These are phyloP conservation scores for Catocala nupta DNA, from an alignment of 2,888 invertebrate genomes.

Conservation along the genomic window DNA sequence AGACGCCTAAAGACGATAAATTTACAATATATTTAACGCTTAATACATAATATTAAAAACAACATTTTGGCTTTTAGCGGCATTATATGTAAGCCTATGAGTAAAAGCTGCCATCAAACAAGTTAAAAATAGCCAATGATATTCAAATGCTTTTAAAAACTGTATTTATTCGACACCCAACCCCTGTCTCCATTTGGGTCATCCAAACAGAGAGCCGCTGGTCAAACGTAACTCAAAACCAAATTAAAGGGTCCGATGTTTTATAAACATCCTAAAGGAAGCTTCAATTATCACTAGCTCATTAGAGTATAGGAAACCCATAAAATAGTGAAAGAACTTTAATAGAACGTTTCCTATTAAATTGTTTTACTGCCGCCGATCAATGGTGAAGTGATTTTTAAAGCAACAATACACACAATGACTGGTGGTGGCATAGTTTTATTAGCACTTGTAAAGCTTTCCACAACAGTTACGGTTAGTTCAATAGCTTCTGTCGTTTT, in stretches of 20 bases:
- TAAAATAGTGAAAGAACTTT: conserved; percentile 62
- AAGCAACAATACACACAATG: conserved; percentile 2
- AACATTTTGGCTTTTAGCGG: background rate
- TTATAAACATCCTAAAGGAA: conserved; percentile 63
- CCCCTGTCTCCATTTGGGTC: conserved; percentile 30
- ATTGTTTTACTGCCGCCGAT: conserved; percentile 27
- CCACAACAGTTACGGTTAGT: conserved; percentile 5
- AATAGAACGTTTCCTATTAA: conserved; percentile 53
- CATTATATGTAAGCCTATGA: background rate
- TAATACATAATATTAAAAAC: background rate
- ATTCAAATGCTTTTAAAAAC: too few relatives aligned
- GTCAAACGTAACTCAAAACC: conserved; percentile 51
- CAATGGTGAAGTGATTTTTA: conserved; percentile 9
- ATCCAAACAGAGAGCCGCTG: conserved; percentile 35
- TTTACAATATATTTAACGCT: too few relatives aligned
- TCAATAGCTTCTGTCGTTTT: background rate
- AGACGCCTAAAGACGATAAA: too few relatives aligned
- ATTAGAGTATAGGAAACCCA: conserved; percentile 71
- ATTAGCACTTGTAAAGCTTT: conserved; percentile 11
- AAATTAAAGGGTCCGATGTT: conserved; percentile 57
- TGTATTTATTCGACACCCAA: background rate
- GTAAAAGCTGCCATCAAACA: too few relatives aligned
- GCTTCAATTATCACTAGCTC: conserved; percentile 72
- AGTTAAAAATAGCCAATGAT: too few relatives aligned
- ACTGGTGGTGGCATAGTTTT: conserved; percentile 3